Evolutionary conservation across 2,797 vertebrate genomes (phyloP).

Genomic region (Arnoldichthys spilopterus): DNA sequence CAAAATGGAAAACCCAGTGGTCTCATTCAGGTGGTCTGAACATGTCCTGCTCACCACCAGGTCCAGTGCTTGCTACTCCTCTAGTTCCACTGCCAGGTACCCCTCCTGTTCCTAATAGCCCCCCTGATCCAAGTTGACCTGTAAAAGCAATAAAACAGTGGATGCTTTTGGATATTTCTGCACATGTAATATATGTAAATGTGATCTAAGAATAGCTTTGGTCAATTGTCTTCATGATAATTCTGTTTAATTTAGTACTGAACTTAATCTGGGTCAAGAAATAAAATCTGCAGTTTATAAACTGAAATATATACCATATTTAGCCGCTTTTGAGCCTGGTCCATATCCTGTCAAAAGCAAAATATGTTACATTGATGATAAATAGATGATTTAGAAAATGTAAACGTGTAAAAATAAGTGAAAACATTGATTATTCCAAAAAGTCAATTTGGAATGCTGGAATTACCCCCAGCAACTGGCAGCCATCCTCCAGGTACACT

Average conservation of each 20-base stretch:
- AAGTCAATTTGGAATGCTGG: not conserved
- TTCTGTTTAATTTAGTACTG: no score
- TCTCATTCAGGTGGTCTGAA: not conserved
- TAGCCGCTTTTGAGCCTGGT: slow-evolving; percentile 71
- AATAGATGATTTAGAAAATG: not conserved
- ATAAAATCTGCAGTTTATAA: not conserved
- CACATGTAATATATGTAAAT: no score
- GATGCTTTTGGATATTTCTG: no score
- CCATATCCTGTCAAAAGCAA: slow-evolving; percentile 68
- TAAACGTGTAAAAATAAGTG: slow-evolving; percentile 6
- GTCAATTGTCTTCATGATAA: no score
- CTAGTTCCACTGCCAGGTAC: slow-evolving; percentile 59
- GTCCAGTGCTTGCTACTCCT: slow-evolving; percentile 37
- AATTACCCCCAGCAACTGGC: slow-evolving; percentile 57
- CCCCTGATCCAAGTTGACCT: slow-evolving; percentile 56
- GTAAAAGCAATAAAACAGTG: not conserved
- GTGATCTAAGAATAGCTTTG: no score
- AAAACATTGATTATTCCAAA: not conserved
- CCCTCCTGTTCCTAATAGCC: slow-evolving; percentile 60
- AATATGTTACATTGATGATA: slow-evolving; percentile 6
- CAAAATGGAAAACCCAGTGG: not conserved
- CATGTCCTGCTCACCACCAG: slow-evolving; percentile 24
- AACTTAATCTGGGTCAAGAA: not conserved
- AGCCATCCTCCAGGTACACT: slow-evolving; percentile 36
- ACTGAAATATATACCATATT: slow-evolving; percentile 70